Evolutionary conservation across 2,113 vertebrate genomes (phyloP).

Genomic region (Eulemur macaco): DNA sequence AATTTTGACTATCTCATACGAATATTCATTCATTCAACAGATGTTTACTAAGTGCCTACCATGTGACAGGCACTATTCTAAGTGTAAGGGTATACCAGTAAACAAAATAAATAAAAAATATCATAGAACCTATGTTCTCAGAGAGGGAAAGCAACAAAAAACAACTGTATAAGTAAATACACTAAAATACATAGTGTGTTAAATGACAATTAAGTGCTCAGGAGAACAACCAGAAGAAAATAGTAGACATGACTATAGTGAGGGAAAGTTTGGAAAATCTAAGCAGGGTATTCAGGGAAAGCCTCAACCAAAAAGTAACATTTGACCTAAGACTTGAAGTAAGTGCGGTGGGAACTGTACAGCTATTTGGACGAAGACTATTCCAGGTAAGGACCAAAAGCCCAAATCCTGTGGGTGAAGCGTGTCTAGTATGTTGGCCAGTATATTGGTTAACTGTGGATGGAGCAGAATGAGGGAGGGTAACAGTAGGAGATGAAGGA

Average conservation of each 20-base stretch:
- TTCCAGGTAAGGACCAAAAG: background rate
- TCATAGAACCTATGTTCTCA: background rate
- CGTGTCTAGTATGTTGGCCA: background rate
- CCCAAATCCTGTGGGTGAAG: background rate
- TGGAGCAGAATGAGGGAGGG: background rate
- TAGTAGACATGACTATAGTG: background rate
- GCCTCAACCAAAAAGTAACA: background rate
- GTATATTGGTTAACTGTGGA: background rate
- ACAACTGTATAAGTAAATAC: background rate
- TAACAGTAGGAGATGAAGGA: background rate
- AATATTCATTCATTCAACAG: background rate
- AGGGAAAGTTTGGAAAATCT: background rate
- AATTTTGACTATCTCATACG: background rate
- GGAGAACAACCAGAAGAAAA: background rate
- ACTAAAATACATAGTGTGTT: background rate
- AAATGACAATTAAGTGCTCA: background rate
- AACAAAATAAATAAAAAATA: background rate
- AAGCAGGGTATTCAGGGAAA: background rate
- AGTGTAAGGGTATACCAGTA: background rate
- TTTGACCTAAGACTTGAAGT: background rate
- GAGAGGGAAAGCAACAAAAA: background rate
- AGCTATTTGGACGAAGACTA: background rate
- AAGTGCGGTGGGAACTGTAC: background rate
- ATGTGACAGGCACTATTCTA: background rate
- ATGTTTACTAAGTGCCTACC: background rate